Evolutionary conservation across 64 coral and sea anemone genomes (phyloP).

Genomic region (Montipora capricornis): DNA sequence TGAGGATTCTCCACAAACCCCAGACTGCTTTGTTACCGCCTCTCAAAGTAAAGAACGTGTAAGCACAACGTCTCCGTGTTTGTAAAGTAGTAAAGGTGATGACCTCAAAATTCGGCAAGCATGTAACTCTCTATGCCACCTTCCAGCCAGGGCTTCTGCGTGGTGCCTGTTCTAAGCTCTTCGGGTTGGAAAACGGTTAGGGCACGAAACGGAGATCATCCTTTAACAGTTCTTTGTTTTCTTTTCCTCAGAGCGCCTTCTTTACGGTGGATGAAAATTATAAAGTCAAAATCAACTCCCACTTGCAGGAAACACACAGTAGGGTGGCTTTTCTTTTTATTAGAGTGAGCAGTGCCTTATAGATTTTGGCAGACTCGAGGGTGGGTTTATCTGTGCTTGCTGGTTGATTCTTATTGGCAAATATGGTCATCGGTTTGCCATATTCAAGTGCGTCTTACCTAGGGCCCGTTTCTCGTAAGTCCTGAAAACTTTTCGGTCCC

Average conservation of each 20-base stretch:
- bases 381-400: no score
- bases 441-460: no score
- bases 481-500: no score
- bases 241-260: not conserved
- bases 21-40: not conserved
- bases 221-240: not conserved
- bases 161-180: no score
- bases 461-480: no score
- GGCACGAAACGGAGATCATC: not conserved
- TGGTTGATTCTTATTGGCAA: no score
- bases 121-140: no score
- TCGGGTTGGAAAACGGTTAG: not conserved
- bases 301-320: conserved; percentile 63
- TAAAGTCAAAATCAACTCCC: conserved; percentile 69
- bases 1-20: not conserved
- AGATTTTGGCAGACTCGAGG: no score
- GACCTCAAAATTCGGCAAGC: no score
- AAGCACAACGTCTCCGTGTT: not conserved
- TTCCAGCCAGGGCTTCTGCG: no score
- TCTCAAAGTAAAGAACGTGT: not conserved
- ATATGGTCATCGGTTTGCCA: no score
- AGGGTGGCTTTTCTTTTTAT: not conserved
- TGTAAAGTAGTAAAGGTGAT: no score
- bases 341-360: not conserved
- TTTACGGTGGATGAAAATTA: conserved; percentile 61